Conservation (phyloP, 2,797 vertebrate genomes). For the Synaphobranchus kaupii region DNA sequence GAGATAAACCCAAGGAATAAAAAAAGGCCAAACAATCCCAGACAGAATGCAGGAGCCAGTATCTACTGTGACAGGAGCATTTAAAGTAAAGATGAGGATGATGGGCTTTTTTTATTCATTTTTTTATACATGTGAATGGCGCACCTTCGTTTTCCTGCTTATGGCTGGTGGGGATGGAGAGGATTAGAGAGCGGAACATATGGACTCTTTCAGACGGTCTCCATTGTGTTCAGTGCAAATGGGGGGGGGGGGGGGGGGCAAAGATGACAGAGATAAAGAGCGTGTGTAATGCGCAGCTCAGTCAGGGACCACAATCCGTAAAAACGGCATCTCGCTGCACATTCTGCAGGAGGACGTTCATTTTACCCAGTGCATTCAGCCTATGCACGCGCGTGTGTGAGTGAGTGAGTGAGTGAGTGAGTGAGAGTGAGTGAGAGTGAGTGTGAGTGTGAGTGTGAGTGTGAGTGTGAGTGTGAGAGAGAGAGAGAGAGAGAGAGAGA, state of each 20-base stretch:
- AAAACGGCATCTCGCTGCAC: not conserved
- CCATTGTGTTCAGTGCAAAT: not conserved
- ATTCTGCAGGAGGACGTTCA: not conserved
- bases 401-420: not conserved
- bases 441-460: no score
- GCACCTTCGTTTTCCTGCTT: not conserved
- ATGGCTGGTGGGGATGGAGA: not conserved
- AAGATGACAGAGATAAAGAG: not conserved
- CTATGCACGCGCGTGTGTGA: not conserved
- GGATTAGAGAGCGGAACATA: not conserved
- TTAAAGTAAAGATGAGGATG: not conserved
- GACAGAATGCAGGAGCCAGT: not conserved
- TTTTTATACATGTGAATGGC: conserved; percentile 1
- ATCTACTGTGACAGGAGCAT: not conserved
- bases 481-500: no score
- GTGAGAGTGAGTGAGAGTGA: no score
- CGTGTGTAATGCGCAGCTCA: not conserved
- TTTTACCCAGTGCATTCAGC: not conserved
- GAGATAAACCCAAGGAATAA: not conserved
- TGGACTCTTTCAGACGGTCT: not conserved
- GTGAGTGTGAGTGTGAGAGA: not conserved
- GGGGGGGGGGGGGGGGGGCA: no score
- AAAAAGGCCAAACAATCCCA: not conserved
- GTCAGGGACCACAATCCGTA: not conserved
- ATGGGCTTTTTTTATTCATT: not conserved